These are phyloP conservation scores for Rhabditoides inermis DNA, from an alignment of 2,888 invertebrate species.

Conservation along the genomic window DNA sequence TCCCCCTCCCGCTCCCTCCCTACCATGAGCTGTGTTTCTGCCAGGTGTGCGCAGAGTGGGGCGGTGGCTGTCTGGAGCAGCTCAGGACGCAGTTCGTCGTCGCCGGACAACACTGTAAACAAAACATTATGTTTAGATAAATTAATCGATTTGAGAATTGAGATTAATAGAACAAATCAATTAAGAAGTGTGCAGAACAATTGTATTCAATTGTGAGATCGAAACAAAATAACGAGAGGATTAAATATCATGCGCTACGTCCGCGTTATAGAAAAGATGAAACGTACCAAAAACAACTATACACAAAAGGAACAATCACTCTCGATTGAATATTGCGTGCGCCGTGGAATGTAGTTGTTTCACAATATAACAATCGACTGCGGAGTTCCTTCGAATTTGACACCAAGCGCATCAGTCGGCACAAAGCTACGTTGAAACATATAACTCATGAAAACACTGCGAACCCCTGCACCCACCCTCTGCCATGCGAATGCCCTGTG, in stretches of 20 bases:
- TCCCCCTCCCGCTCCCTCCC: too few species aligned
- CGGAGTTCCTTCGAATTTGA: too few species aligned
- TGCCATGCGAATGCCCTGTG: constrained; percentile 42
- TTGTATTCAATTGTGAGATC: not conserved
- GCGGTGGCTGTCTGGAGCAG: constrained; percentile 28
- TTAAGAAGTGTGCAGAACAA: not conserved
- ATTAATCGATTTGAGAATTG: not conserved
- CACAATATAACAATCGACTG: not conserved
- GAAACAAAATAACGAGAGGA: not conserved
- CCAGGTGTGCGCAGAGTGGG: constrained; percentile 36
- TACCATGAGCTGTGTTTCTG: constrained; percentile 34
- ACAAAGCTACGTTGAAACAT: too few species aligned
- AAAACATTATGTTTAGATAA: not conserved
- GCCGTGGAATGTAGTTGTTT: not conserved
- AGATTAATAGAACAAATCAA: not conserved
- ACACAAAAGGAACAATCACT: too few species aligned
- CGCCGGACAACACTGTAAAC: constrained; percentile 15
- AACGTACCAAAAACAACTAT: too few species aligned
- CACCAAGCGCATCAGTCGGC: too few species aligned
- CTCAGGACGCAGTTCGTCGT: constrained; percentile 32
- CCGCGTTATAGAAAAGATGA: too few species aligned
- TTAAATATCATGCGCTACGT: too few species aligned
- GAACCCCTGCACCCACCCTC: constrained; percentile 39
- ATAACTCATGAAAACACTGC: too few species aligned
- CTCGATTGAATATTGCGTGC: too few species aligned